Evolutionary conservation across 2,797 vertebrate species (phyloP), one percentile per base, ranked within the genome.

Genomic region (Coendou prehensilis): DNA sequence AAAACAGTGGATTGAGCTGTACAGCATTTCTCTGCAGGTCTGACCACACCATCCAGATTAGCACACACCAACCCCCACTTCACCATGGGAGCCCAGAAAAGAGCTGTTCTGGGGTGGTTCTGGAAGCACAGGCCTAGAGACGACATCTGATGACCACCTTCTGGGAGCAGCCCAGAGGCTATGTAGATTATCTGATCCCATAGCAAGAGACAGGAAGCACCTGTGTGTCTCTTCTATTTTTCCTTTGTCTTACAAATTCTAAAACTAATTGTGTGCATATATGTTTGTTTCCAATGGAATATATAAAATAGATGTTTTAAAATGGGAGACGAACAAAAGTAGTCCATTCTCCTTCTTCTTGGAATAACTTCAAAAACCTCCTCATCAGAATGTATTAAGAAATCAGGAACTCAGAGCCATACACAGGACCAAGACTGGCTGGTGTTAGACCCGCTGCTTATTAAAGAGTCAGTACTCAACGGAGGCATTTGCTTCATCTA

Each of bases 311-410:
- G 57, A 88, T 33, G 22, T 71, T 85, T 85, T 28, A 22, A 93
- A 80, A 71, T 63, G n/a, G 37, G 59, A 17, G 10, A 91, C 80
- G 64, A 87, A 2, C 54, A 81, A 59, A 75, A 50, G 89, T 57
- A 64, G 17, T 84, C 37, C 59, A 52, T 64, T 88, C 20, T 75
- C 54, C 17, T 10, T 93, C 33, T 50, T 91, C 79, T 45, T 89
- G 6, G 30, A 82, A 69, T 69, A 81, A 80, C 4, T 67, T 52
- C 37, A 54, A 71, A 86, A 52, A 45, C 17, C 7, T 83, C 45
- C 37, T 88, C 33, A 28, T 95, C 84, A 84, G 71, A 75, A 47
- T 22, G 17, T 28, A 37, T 75, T 54, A 54, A 94, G 54, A 95
- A 91, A 47, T 84, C 50, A 54, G 69, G 61, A 87, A 41, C 37